These are phyloP conservation scores for Thera britannica DNA, from an alignment of 2,888 invertebrate species.

Conservation along the genomic window DNA sequence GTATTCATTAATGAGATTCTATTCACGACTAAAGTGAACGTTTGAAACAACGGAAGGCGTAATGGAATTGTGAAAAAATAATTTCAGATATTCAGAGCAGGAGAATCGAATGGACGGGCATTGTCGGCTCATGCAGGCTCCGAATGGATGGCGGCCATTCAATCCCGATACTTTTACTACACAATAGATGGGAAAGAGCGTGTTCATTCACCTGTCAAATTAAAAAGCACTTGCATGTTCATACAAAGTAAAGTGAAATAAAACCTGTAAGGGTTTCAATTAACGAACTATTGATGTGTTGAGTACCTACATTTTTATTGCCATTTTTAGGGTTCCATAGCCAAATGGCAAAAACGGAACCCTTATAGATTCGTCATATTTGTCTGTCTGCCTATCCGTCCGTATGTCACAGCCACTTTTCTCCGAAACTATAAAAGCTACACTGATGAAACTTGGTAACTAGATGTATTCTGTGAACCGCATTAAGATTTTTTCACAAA, in stretches of 20 bases:
- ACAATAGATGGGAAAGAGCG: slow-evolving; percentile 81
- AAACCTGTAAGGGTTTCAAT: slow-evolving; percentile 39
- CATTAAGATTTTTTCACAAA: too few species aligned
- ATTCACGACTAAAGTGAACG: slow-evolving; percentile 37
- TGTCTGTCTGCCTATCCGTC: too few species aligned
- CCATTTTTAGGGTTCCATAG: too few species aligned
- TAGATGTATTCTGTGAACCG: too few species aligned
- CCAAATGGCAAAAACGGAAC: too few species aligned
- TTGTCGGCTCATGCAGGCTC: slow-evolving; percentile 72
- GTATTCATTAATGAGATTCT: slow-evolving; percentile 12
- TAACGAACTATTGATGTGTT: slow-evolving; percentile 29
- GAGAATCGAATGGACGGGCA: slow-evolving; percentile 71
- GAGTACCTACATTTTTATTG: slow-evolving; percentile 3
- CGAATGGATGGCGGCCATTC: slow-evolving; percentile 79
- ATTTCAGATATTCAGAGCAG: slow-evolving; percentile 73
- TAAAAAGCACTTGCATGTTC: slow-evolving; percentile 81
- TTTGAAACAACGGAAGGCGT: slow-evolving; percentile 58
- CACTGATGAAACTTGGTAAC: too few species aligned
- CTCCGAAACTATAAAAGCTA: too few species aligned
- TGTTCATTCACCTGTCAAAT: slow-evolving; percentile 82
- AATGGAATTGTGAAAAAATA: slow-evolving; percentile 74
- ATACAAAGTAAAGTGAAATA: slow-evolving; percentile 58
- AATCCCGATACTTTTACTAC: slow-evolving; percentile 83
- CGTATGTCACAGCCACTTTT: too few species aligned
- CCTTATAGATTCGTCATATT: too few species aligned